Base-by-base conservation (phyloP, 2,888 invertebrate species). In the Fragum sueziense region DNA sequence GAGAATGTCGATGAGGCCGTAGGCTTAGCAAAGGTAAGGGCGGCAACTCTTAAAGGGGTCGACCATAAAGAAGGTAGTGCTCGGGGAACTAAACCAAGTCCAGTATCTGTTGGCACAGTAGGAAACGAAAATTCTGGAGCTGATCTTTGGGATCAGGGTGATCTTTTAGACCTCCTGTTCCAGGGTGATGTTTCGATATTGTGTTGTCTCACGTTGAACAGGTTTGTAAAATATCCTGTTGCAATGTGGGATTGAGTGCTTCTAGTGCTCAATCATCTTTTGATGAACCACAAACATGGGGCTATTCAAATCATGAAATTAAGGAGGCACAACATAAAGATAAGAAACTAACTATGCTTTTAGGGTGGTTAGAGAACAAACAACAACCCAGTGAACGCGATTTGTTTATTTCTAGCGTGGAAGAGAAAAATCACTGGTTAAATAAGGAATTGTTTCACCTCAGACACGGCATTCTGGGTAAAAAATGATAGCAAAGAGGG, bases 401-500 rank as follows among this genome's bases (percentile, higher is more conserved):
- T 37, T n/a, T 65, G 14, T 73, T 73, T 29, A 20, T 41, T 9
- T 17, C 62, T 2, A 65, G 65, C 33, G 52, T 65, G 20, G 73
- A 65, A 20, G 31, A 20, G 14, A 73, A 73, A 47, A 62, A 29
- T 33, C 52, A 65, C 52, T 73, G 73, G 73, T 4, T 73, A 14
- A 73, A 73, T 27, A 62, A 34, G 65, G 73, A 62, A 51, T 11
- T 73, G 31, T 73, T 73, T 31, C 9, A 47, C 17, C 29, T 73
- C 3, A 22, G 29, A 1, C 33, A 73, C 11, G 65, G 52, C 14
- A 52, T 73, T 1, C 31, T 73, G 20, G 47, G 47, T 51, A 73
- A 31, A 65, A 37, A n/a, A n/a, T 51, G 29, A 29, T 17, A 4
- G 7, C n/a, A 20, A 4, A 3, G 41, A 7, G 27, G 41, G 51